phyloP scores from a whole-genome alignment of 1,140 invertebrate species.

The Ectropis grisescens region DNA sequence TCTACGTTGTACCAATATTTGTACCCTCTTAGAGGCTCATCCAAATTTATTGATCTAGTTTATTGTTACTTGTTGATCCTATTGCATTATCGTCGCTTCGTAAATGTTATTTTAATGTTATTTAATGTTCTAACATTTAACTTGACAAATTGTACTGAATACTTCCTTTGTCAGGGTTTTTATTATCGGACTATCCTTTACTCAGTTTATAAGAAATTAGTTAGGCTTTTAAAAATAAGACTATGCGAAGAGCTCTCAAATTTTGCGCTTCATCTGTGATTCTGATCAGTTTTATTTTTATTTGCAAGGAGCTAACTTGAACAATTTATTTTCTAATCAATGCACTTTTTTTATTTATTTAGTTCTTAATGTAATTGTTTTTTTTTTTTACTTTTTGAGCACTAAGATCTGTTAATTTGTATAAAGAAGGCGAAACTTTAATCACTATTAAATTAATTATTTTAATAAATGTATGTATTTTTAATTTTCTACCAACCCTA shows the following conservation, averaged over 20 bases:
- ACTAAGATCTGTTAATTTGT: conserved; percentile 67
- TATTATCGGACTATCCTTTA: too few species aligned
- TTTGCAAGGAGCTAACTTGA: conserved; percentile 41
- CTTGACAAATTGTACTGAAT: conserved; percentile 14
- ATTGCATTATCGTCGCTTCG: conserved; percentile 6
- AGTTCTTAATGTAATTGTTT: conserved; percentile 49
- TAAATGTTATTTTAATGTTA: conserved; percentile 15
- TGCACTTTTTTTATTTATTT: conserved; percentile 66
- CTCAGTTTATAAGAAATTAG: too few species aligned
- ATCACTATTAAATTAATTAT: conserved; percentile 33
- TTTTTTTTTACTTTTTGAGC: conserved; percentile 53
- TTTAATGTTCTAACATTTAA: conserved; percentile 15
- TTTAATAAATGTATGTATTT: conserved; percentile 4
- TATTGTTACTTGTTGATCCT: conserved; percentile 12
- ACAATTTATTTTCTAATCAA: conserved; percentile 49
- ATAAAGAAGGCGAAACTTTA: conserved; percentile 38
- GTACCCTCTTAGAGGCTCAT: too few species aligned
- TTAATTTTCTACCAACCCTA: conserved; percentile 1
- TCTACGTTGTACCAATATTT: too few species aligned
- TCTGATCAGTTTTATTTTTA: conserved; percentile 50
- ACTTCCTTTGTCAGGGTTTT: conserved; percentile 11
- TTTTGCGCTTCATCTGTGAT: conserved; percentile 56
- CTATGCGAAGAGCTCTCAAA: conserved; percentile 56
- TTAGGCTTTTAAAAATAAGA: too few species aligned
- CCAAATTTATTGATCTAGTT: too few species aligned